Evolutionary conservation across 2,113 vertebrate genomes (phyloP), one percentile per base, ranked within the genome.

Genomic region (Tupaia chinensis): DNA sequence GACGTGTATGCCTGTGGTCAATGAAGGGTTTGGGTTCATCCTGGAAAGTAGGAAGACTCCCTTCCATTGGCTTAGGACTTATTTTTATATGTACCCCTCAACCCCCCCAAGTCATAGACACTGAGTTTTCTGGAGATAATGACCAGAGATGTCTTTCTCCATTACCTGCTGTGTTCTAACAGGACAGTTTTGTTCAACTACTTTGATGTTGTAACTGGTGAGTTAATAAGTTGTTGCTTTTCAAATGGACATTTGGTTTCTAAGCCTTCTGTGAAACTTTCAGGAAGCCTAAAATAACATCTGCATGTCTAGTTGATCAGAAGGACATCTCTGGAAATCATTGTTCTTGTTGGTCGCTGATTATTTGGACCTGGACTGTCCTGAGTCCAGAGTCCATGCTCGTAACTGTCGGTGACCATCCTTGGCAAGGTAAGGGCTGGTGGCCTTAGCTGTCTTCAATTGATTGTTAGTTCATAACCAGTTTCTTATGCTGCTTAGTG

Each of bases 161-260:
- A 0, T 89, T 70, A 32, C 32, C 69, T 86, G 9, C 29, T 32
- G 65, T 73, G 16, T 88, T 91, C 20, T 74, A 11, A 94, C 81
- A 90, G 66, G 63, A 72, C 58, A 44, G 2, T 54, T 94, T 93
- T 95, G 27, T 79, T 91, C 32, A 93, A 87, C 58, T 34, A n/a
- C 66, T 85, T 78, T 19, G 17, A 17, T 63, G 3, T n/a, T 84
- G 7, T 44, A 80, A 60, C 44, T 83, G 44, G 74, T 85, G 16
- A 20, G 19, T 92, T 77, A 68, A 73, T 83, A 80, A 90, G 22
- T 12, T 69, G 65, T 63, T 95, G 27, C 61, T 84, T 95, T 84
- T 93, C 58, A 72, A 82, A 32, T 69, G 54, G 34, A 94, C 84
- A 53, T 65, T 53, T 61, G 54, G 32, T 89, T 77, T 92, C 72